Conservation (phyloP, 37 sponge, comb jelly and placozoan species). For the Mnemiopsis leidyi region DNA sequence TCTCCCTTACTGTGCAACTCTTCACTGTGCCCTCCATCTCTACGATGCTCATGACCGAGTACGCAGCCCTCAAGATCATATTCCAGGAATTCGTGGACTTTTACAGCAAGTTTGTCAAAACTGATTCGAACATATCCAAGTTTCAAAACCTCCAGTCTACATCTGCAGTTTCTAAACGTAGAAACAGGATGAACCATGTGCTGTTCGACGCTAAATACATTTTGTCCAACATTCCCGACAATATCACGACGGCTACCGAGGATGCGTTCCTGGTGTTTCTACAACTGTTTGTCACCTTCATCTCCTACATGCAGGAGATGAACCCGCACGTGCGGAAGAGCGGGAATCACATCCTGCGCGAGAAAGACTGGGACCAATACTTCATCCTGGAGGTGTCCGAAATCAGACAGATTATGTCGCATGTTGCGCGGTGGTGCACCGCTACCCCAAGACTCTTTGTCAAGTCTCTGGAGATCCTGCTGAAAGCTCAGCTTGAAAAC, state of each 20-base stretch:
- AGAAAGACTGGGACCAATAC: conserved; percentile 62
- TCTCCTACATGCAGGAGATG: conserved; percentile 62
- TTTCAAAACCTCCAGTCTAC: conserved; percentile 25
- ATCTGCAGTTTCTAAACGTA: not conserved
- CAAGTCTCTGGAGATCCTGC: conserved; percentile 36
- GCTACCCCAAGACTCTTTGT: conserved; percentile 31
- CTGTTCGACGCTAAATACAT: conserved; percentile 49
- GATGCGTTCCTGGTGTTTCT: conserved; percentile 39
- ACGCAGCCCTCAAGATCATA: conserved; percentile 1
- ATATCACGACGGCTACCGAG: not conserved
- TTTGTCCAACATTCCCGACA: conserved; percentile 16
- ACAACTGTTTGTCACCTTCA: conserved; percentile 42
- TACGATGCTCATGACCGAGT: not conserved
- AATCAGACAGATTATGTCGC: not conserved
- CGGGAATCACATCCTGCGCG: conserved; percentile 23
- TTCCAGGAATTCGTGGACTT: conserved; percentile 23
- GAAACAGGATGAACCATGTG: not conserved
- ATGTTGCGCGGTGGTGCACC: conserved; percentile 50
- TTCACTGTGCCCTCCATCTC: conserved; percentile 61
- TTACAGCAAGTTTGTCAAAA: conserved; percentile 8
- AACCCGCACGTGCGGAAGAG: conserved; percentile 60
- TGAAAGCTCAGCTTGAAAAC: not conserved
- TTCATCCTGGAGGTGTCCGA: conserved; percentile 52
- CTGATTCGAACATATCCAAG: not conserved
- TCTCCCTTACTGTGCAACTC: conserved; percentile 50